Base-by-base conservation (phyloP, 30 jellyfish, hydroid and myxozoan genomes). In the Nemopilema nomurai region DNA sequence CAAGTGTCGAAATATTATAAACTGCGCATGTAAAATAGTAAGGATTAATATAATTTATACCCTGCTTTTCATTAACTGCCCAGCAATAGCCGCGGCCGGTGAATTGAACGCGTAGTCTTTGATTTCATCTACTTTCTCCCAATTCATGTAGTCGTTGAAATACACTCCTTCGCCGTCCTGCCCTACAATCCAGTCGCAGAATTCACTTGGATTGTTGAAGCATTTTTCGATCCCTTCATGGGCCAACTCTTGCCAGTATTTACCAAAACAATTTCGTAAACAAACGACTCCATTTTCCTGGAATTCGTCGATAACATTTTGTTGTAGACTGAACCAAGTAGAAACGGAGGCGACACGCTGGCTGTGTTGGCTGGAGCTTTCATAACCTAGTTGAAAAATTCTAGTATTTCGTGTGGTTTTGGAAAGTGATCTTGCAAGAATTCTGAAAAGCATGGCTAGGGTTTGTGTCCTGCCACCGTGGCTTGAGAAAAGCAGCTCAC, bases 121-220 rank as follows among this genome's bases (percentile, higher is more conserved):
- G 27, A 81, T 32, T 30, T 84, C 97, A 16, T 70, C 80, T 8
- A 83, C 71, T 51, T 80, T 85, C 6, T 29, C 53, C 90, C 89
- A 90, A 72, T 90, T 90, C 83, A 67, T 64, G 66, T 90, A 90
- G 79, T 90, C 97, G 79, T 83, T 90, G 86, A 90, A 90, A 68
- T 74, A 90, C 9, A 90, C 74, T 26, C 87, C 91, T 8, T 78
- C 69, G 51, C 92, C 91, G 57, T 79, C 87, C 20, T 79, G 92
- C 16, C 83, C 88, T 41, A 22, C 66, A 18, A 90, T 84, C 85
- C 82, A 84, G 30, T 90, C 97, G 33, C 87, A 63, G 27, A 51
- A 72, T 41, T 51, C 63, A 65, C 95, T 76, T 29, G 97, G 97
- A 18, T 69, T 27, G 50, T 69, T 62, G 65, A 90, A 33, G 57